Evolutionary conservation across 1,140 invertebrate species (phyloP), one percentile per base, ranked within the genome.

Genomic region (Platyura marginata): DNA sequence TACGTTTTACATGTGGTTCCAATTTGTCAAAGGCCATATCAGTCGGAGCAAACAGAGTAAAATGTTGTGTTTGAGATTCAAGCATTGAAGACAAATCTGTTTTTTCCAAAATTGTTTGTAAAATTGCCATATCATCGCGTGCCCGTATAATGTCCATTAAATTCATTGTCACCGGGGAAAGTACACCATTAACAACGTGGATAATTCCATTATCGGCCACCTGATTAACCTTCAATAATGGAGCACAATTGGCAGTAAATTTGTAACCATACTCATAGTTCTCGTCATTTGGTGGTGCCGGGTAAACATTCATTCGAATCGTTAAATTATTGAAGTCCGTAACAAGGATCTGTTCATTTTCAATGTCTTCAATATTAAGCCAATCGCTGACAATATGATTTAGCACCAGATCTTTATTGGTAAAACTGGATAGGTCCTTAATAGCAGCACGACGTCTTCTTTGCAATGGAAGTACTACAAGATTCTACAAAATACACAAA

Each of bases 171-270:
- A 68, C 58, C 2, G 75, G 75, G 41, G 69, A 66, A 3, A 81
- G 62, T 3, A 79, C 63, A 19, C 67, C 64, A 33, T 72, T 70
- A 6, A 81, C 66, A 0, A 81, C 59, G 51, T 82, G 76, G 2
- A 81, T 66, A 4, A 81, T 67, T 19, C 77, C 79, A 52, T 81
- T 79, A 25, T 68, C 68, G 1, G 76, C 74, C 2, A 65, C 52
- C 43, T 62, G 60, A 47, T 69, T 65, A 29, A 56, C 51, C 48
- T 60, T 66, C 29, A 50, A 55, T 19, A 69, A 56, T 44, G 61
- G 60, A 25, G 67, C 65, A 51, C 71, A 74, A 48, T 74, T 74
- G 15, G 65, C 67, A 11, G 70, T 71, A 37, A 50, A 60, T 6
- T 53, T 54, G 40, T 48, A 60, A 19, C 9, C 10, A 5, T 51